A percentile compares a stretch with the other conserved stretches of the same genome.
Evolutionary conservation across 1,140 invertebrate species (phyloP).

Genomic region (Pinna nobilis): DNA sequence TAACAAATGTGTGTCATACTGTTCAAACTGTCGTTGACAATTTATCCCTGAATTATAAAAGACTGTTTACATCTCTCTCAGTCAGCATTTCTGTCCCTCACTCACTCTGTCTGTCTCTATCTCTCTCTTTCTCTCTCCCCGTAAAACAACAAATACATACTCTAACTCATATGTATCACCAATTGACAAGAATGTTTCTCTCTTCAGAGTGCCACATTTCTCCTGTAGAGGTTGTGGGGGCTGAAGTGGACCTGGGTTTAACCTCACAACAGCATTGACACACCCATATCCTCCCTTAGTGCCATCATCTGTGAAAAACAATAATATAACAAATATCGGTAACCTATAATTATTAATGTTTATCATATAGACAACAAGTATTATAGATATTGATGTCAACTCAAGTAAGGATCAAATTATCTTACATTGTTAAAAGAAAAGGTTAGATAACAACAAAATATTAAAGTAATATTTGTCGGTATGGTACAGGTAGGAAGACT

Average conservation of each 20-base stretch:
- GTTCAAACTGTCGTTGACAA: too few relatives aligned
- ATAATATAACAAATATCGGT: too few relatives aligned
- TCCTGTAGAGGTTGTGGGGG: conserved; percentile 26
- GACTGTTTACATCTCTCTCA: not conserved
- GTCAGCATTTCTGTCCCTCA: not conserved
- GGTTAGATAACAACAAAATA: too few relatives aligned
- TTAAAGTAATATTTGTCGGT: too few relatives aligned
- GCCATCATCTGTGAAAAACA: not conserved
- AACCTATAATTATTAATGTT: too few relatives aligned
- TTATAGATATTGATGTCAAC: too few relatives aligned
- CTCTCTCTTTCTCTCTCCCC: not conserved
- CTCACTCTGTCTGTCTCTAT: not conserved
- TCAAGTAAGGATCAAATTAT: too few relatives aligned
- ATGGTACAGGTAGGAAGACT: too few relatives aligned
- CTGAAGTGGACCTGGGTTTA: conserved; percentile 38
- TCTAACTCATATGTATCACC: conserved; percentile 49
- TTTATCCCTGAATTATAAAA: not conserved
- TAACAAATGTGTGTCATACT: not conserved
- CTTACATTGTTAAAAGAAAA: too few relatives aligned
- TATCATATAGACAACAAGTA: too few relatives aligned
- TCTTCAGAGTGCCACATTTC: conserved; percentile 45
- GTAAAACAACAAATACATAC: too few relatives aligned
- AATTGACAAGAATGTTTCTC: conserved; percentile 41
- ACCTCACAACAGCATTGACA: conserved; percentile 46
- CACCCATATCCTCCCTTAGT: conserved; percentile 38